Percentiles rank a stretch among this genome's conserved stretches.
These are phyloP conservation scores for Sylvilagus floridanus DNA, from an alignment of 2,797 vertebrate genomes.

Conservation along the genomic window DNA sequence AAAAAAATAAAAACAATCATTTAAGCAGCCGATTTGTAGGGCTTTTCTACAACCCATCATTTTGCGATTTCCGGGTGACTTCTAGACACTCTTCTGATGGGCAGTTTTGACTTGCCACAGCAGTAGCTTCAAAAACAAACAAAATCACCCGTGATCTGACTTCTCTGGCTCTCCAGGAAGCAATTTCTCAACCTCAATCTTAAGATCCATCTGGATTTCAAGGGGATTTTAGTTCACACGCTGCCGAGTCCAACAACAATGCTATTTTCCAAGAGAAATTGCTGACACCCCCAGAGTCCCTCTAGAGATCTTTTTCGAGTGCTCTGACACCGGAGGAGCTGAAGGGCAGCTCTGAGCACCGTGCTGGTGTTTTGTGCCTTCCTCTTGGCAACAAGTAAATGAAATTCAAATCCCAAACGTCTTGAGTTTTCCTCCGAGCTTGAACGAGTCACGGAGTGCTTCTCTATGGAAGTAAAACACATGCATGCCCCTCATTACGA, in stretches of 20 bases:
- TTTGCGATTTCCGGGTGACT: background rate
- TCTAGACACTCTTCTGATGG: background rate
- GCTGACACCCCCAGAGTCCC: background rate
- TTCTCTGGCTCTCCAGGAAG: slow-evolving; percentile 13
- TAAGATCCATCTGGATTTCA: slow-evolving; percentile 65
- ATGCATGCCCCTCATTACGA: background rate
- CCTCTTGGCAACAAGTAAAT: slow-evolving; percentile 61
- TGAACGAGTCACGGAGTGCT: background rate
- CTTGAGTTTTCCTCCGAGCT: background rate
- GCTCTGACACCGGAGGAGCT: background rate
- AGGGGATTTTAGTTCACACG: slow-evolving; percentile 45
- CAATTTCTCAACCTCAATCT: slow-evolving; percentile 14
- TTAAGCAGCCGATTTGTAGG: background rate
- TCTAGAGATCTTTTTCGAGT: slow-evolving; percentile 5
- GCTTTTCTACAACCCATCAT: background rate
- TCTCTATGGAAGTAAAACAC: background rate
- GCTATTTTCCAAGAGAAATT: slow-evolving; percentile 56
- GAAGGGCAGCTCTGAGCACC: background rate
- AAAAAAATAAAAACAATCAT: slow-evolving; percentile 1
- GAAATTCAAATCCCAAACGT: slow-evolving; percentile 53
- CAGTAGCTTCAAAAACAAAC: background rate
- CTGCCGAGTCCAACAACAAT: slow-evolving; percentile 35
- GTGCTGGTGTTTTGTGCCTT: background rate
- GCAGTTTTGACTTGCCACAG: background rate
- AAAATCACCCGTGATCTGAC: background rate